Evolutionary conservation across 2,113 vertebrate genomes (phyloP).

Genomic region (Clarias batrachus): DNA sequence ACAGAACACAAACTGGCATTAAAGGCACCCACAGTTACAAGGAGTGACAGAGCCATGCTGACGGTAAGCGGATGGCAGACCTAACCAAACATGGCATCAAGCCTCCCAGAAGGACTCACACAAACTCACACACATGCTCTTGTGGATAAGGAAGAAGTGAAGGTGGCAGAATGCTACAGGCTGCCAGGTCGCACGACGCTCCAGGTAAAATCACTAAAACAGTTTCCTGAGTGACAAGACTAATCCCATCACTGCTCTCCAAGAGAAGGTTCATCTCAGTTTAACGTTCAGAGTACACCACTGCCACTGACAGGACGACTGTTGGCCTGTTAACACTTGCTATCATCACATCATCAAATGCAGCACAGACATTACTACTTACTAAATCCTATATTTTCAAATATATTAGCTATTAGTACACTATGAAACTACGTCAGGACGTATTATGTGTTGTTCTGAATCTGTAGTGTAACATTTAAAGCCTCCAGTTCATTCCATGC

Average conservation of each 20-base stretch:
- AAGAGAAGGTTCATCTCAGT: slow-evolving; percentile 48
- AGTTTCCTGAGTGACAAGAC: slow-evolving; percentile 73
- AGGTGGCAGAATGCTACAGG: slow-evolving; percentile 67
- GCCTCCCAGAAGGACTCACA: slow-evolving; percentile 33
- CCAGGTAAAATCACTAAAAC: slow-evolving; percentile 67
- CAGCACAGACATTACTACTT: background rate
- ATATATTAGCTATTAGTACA: background rate
- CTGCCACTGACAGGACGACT: slow-evolving; percentile 26
- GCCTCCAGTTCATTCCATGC: background rate
- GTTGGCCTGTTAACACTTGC: slow-evolving; percentile 13
- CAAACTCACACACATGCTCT: slow-evolving; percentile 29
- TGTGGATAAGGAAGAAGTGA: slow-evolving; percentile 43
- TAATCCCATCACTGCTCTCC: slow-evolving; percentile 66
- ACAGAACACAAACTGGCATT: slow-evolving; percentile 73
- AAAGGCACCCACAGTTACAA: slow-evolving; percentile 55
- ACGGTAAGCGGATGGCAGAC: slow-evolving; percentile 44
- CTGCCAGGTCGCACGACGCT: slow-evolving; percentile 62
- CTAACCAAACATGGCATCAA: slow-evolving; percentile 47
- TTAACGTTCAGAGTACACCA: slow-evolving; percentile 44
- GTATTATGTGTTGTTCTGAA: no score
- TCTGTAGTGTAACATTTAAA: background rate
- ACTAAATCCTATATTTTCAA: background rate
- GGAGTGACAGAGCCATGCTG: slow-evolving; percentile 59
- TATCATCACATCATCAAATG: background rate
- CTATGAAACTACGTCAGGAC: background rate